These are phyloP conservation scores for Acanthurus leucopareius DNA, from an alignment of 2,797 vertebrate genomes.

Conservation along the genomic window DNA sequence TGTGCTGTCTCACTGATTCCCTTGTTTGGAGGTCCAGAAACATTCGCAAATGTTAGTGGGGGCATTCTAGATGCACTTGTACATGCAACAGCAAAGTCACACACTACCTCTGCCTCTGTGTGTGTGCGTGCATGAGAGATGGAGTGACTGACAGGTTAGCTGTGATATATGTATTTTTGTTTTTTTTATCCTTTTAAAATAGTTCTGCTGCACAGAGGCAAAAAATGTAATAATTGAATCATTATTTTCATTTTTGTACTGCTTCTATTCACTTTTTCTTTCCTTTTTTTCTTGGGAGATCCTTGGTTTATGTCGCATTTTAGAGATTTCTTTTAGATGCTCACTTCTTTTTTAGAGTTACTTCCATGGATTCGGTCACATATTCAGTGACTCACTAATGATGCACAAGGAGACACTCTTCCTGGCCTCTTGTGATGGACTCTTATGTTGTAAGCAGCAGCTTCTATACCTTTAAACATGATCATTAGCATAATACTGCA, in stretches of 20 bases:
- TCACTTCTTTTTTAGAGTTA: not conserved
- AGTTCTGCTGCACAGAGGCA: conserved; percentile 60
- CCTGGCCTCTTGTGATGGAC: conserved; percentile 13
- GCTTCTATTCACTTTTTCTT: conserved; percentile 1
- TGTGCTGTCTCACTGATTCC: conserved; percentile 69
- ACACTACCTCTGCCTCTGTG: conserved; percentile 20
- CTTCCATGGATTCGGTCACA: conserved; percentile 16
- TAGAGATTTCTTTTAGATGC: not conserved
- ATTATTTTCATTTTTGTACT: conserved; percentile 47
- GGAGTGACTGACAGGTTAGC: conserved; percentile 69
- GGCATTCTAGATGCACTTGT: conserved; percentile 58
- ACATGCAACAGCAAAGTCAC: conserved; percentile 40
- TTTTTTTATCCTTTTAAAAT: conserved; percentile 66
- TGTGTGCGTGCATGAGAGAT: conserved; percentile 42
- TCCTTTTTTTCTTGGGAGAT: not conserved
- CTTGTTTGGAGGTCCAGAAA: conserved; percentile 71
- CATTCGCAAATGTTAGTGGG: conserved; percentile 67
- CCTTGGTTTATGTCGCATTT: not conserved
- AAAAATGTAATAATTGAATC: conserved; percentile 77
- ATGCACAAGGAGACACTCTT: conserved; percentile 28
- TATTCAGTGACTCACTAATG: conserved; percentile 19
- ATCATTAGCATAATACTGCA: conserved; percentile 31
- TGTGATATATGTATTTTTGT: conserved; percentile 70
- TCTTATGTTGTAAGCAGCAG: conserved; percentile 42
- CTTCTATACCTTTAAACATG: conserved; percentile 43